Percentiles rank a stretch among this genome's conserved stretches.
Evolutionary conservation across 2,797 vertebrate genomes (phyloP).

Genomic region (Megalops cyprinoides): DNA sequence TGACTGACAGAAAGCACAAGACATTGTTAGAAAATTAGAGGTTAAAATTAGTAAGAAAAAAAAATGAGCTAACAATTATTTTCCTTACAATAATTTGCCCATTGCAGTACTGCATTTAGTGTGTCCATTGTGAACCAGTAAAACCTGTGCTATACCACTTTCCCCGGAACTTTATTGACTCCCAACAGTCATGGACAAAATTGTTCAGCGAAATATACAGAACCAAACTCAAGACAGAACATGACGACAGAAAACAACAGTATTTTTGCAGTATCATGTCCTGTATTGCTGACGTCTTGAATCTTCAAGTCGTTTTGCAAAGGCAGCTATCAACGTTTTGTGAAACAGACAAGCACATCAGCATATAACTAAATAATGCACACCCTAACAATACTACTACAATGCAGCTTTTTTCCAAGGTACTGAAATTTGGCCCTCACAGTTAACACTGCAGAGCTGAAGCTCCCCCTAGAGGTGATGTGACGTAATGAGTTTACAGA

Average conservation of each 20-base stretch:
- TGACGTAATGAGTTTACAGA: neutral
- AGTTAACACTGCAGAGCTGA: conserved; percentile 19
- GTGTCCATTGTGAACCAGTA: neutral
- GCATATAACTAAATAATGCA: no score
- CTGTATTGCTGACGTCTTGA: neutral
- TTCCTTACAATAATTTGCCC: no score
- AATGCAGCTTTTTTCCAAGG: neutral
- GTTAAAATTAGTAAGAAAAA: no score
- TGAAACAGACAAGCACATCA: no score
- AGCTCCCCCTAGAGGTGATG: conserved; percentile 35
- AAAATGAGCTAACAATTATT: no score
- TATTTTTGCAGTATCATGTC: neutral
- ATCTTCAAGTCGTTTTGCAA: neutral
- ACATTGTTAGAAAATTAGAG: no score
- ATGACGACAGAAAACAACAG: no score
- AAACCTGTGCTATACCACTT: neutral
- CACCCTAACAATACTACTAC: neutral
- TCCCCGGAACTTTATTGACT: neutral
- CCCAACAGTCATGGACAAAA: neutral
- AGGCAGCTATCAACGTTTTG: neutral
- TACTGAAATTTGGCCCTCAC: neutral
- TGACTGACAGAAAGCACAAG: no score
- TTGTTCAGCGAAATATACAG: neutral
- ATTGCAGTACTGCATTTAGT: no score
- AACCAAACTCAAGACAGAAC: neutral